Base-by-base conservation (phyloP, 2,888 invertebrate species). In the Metellina segmentata region DNA sequence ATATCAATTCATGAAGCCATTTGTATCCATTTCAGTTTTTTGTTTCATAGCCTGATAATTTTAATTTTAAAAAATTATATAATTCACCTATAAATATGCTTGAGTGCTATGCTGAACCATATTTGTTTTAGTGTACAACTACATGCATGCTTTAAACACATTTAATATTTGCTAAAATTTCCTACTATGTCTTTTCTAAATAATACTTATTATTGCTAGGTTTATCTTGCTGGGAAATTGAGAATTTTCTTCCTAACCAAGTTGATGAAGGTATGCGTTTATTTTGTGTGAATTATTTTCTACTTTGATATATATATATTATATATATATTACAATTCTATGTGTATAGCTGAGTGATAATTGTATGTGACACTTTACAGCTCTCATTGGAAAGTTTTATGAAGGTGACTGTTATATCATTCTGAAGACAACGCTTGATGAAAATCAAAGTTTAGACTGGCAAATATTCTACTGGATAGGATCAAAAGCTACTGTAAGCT, bases 391-490 rank as follows among this genome's bases (percentile, higher is more conserved):
- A 4, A 99, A 99, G 95, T 99, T 99, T 95, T 99, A 99, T 95
- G 99, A 99, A 95, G 99, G 98, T 7, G 99, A 99, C 95, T 99
- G 99, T 95, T 99, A 99, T 95, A 99, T 99, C 94, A 96, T 99
- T 78, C 95, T 99, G 90, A 98, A 98, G 95, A 99, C 99, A 0
- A 96, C 96, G 71, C 95, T 97, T 71, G 98, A 98, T 94, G 98
- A 98, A 85, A 96, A 97, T 94, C 94, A 94, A 13, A 97, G 97
- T 89, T 95, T 99, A 7, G 96, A 96, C 88, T 99, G 99, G 98
- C 97, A 98, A 94, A 99, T 99, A 94, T 99, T 97, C 95, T 99
- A 99, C 95, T 99, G 99, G 99, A 99, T 99, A 94, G 99, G 99
- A 61, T 97, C 97, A 93, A 97, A 98, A 94, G 98, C 99, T 4